Evolutionary conservation across 2,888 invertebrate species (phyloP).

Genomic region (Apocheima hispidaria): DNA sequence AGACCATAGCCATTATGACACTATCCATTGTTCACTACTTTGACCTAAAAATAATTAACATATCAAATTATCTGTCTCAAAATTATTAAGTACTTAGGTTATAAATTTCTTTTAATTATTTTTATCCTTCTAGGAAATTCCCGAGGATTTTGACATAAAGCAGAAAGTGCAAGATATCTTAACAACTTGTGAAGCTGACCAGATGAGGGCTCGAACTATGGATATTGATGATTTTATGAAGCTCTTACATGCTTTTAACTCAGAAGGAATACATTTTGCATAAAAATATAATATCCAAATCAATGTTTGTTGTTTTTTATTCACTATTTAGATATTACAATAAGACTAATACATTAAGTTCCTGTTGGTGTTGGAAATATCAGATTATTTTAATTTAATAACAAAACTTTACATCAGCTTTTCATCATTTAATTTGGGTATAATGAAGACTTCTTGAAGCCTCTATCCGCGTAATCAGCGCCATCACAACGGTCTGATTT

Average conservation of each 20-base stretch:
- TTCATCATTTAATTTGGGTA: slow-evolving; percentile 53
- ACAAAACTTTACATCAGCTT: not conserved
- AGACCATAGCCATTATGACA: too few relatives aligned
- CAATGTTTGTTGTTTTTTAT: slow-evolving; percentile 28
- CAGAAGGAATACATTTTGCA: slow-evolving; percentile 97
- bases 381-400: not conserved
- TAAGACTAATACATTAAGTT: slow-evolving; percentile 44
- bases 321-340: slow-evolving; percentile 37
- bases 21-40: too few relatives aligned
- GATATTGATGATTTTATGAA: slow-evolving; percentile 98
- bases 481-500: slow-evolving; percentile 84
- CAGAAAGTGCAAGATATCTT: slow-evolving; percentile 92
- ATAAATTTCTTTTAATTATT: not conserved
- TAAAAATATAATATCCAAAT: slow-evolving; percentile 58
- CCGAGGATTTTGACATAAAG: slow-evolving; percentile 93
- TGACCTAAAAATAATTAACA: too few relatives aligned
- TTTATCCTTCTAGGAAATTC: slow-evolving; percentile 86
- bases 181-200: slow-evolving; percentile 88
- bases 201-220: slow-evolving; percentile 96
- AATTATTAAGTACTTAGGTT: not conserved
- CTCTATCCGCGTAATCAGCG: slow-evolving; percentile 89
- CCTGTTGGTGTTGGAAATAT: slow-evolving; percentile 19
- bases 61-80: too few relatives aligned
- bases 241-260: slow-evolving; percentile 94
- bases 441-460: slow-evolving; percentile 89